Evolutionary conservation across 2,797 vertebrate species (phyloP).

Genomic region (Argyrosomus regius): DNA sequence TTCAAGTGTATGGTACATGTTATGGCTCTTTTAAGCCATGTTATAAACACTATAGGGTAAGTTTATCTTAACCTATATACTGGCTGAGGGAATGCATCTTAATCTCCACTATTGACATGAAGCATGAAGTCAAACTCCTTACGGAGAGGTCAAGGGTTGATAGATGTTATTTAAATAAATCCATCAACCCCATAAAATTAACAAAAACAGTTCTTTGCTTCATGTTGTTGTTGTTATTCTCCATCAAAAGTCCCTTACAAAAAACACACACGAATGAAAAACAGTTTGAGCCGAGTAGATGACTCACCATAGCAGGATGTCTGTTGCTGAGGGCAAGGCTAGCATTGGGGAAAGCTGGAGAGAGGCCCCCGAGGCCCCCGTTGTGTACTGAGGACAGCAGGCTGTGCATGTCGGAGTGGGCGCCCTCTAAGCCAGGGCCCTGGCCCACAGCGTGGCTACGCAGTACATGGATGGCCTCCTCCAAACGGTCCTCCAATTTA

Average conservation of each 20-base stretch:
- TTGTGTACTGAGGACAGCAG: constrained; percentile 89
- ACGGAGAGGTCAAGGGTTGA: background rate
- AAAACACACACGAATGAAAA: constrained; percentile 13
- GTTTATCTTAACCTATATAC: background rate
- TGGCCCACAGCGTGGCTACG: constrained; percentile 96
- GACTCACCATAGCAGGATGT: constrained; percentile 91
- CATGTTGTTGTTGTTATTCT: background rate
- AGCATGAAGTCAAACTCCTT: background rate
- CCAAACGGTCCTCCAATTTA: constrained; percentile 98
- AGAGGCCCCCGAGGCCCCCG: constrained; percentile 86
- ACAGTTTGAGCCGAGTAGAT: constrained; percentile 8
- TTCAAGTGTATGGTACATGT: background rate
- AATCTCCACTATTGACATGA: background rate
- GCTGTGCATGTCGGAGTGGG: constrained; percentile 91
- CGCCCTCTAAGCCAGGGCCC: constrained; percentile 83
- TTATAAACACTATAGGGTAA: background rate
- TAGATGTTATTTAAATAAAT: too few relatives aligned
- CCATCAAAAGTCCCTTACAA: background rate
- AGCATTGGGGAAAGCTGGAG: constrained; percentile 88
- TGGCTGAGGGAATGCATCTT: background rate
- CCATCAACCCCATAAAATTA: background rate
- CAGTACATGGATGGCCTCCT: constrained; percentile 97
- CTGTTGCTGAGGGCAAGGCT: constrained; percentile 91
- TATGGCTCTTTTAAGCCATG: background rate
- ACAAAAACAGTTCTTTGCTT: background rate